Conservation (phyloP, 2,113 vertebrate genomes). For the Podarcis cretensis region DNA sequence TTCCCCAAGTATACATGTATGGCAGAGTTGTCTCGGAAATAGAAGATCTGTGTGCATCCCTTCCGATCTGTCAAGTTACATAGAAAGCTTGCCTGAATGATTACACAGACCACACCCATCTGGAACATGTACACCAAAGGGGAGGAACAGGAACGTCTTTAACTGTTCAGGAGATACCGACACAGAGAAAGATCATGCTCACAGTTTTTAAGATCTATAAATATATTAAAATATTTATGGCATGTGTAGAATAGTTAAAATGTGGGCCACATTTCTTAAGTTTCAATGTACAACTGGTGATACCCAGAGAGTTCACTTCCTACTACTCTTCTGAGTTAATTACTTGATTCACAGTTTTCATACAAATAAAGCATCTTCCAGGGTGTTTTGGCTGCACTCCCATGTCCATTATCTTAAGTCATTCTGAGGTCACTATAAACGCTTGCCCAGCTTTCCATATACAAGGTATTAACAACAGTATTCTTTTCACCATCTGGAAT, state of each 20-base stretch:
- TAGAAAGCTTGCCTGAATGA: neutral
- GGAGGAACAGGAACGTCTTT: neutral
- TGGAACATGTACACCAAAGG: neutral
- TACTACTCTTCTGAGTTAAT: neutral
- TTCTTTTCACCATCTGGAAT: neutral
- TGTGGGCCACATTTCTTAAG: neutral
- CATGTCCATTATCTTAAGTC: neutral
- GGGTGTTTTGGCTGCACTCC: neutral
- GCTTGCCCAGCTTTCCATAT: neutral
- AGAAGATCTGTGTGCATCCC: too few relatives aligned
- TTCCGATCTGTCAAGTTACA: neutral
- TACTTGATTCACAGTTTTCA: neutral
- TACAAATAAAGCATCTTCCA: neutral
- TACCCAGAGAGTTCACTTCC: neutral
- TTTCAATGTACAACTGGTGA: neutral
- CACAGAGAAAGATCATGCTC: neutral
- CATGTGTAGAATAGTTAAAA: neutral
- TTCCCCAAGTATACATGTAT: too few relatives aligned
- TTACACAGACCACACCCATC: neutral
- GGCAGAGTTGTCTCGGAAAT: neutral
- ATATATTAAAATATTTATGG: too few relatives aligned
- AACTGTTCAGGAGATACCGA: neutral
- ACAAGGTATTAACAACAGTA: neutral
- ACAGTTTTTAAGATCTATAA: neutral
- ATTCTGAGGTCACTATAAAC: neutral